Conservation (phyloP, 2,888 invertebrate species). For the Pollenia griseotomentosa region DNA sequence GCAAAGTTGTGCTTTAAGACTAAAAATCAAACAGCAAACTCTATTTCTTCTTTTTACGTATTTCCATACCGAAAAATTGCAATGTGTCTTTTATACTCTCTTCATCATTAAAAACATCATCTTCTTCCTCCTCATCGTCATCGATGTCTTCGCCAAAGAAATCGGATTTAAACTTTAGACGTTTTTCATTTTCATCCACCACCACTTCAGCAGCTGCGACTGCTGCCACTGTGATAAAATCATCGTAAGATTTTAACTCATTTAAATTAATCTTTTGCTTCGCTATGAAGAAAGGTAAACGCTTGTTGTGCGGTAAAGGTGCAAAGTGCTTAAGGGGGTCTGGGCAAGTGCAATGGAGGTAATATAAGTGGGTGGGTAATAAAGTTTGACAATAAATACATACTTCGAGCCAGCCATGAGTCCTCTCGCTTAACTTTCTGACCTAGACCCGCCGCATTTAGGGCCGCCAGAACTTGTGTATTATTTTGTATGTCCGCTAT, state of each 20-base stretch:
- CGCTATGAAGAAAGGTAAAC: constrained; percentile 6
- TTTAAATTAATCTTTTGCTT: constrained; percentile 44
- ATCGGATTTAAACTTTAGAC: constrained; percentile 63
- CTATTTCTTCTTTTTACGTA: constrained; percentile 70
- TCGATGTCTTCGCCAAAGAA: constrained; percentile 63
- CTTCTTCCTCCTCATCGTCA: constrained; percentile 75
- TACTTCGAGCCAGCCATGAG: constrained; percentile 82
- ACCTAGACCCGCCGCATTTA: constrained; percentile 80
- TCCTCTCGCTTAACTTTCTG: constrained; percentile 84
- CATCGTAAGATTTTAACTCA: constrained; percentile 58
- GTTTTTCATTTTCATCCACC: constrained; percentile 72
- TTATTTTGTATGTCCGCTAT: constrained; percentile 82
- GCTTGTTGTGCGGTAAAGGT: constrained; percentile 22
- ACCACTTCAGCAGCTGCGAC: constrained; percentile 77
- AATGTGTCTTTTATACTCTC: constrained; percentile 71
- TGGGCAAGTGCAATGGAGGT: constrained; percentile 33
- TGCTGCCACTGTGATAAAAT: constrained; percentile 73
- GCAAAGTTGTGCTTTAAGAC: constrained; percentile 25
- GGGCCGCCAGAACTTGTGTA: constrained; percentile 80
- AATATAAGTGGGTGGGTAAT: background rate
- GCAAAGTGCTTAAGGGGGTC: constrained; percentile 32
- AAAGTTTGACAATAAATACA: constrained; percentile 52
- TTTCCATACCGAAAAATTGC: constrained; percentile 72
- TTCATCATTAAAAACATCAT: constrained; percentile 71
- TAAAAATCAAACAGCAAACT: background rate